Percentiles rank a stretch among this genome's conserved stretches.
These are phyloP conservation scores for Pristis pectinata DNA, from an alignment of 2,797 vertebrate species.

Conservation along the genomic window DNA sequence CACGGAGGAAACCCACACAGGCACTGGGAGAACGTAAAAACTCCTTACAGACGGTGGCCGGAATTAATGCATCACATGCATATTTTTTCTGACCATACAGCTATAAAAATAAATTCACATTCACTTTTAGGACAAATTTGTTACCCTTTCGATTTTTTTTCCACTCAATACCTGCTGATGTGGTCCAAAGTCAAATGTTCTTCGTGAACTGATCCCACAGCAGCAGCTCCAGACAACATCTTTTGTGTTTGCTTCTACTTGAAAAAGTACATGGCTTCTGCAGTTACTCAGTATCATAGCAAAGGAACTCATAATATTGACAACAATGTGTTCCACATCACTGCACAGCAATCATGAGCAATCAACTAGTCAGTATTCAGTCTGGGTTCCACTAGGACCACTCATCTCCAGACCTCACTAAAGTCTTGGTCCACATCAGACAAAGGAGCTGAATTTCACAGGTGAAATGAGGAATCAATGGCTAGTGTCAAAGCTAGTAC, in stretches of 20 bases:
- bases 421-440: too few relatives aligned
- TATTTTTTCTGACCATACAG: neutral
- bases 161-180: neutral
- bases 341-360: neutral
- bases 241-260: neutral
- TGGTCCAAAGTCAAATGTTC: neutral
- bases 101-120: neutral
- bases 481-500: too few relatives aligned
- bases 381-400: neutral
- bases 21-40: too few relatives aligned
- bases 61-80: too few relatives aligned
- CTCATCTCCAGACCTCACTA: neutral
- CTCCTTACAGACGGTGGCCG: too few relatives aligned
- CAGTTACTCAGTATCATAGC: neutral
- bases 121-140: neutral
- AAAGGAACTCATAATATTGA: neutral
- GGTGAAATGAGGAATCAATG: too few relatives aligned
- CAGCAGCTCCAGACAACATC: neutral
- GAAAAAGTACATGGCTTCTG: neutral
- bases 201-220: neutral
- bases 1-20: too few relatives aligned
- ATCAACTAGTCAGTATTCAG: neutral
- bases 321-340: neutral
- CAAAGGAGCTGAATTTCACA: too few relatives aligned
- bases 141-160: neutral